A percentile compares a stretch with the other conserved stretches of the same genome.
These are phyloP conservation scores for Myopa testacea DNA, from an alignment of 2,888 invertebrate genomes.

Conservation along the genomic window DNA sequence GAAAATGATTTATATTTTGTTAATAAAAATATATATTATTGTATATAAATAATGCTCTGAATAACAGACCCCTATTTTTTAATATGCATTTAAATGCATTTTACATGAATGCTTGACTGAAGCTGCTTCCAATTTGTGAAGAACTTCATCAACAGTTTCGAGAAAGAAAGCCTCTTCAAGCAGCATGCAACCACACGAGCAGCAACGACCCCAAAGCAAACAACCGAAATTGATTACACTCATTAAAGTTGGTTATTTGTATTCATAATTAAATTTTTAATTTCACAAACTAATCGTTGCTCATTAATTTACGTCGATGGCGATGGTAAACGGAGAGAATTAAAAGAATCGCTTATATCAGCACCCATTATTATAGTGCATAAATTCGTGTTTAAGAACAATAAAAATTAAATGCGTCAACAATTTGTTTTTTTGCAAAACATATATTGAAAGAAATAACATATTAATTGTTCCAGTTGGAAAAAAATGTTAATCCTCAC, in stretches of 20 bases:
- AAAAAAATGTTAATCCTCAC: too few relatives aligned
- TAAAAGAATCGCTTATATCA: too few relatives aligned
- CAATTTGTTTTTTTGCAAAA: neutral
- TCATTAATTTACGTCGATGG: constrained; percentile 1
- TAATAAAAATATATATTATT: too few relatives aligned
- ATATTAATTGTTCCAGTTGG: neutral
- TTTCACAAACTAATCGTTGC: neutral
- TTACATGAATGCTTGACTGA: constrained; percentile 5
- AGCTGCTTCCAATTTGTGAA: constrained; percentile 18
- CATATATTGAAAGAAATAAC: neutral
- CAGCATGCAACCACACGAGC: neutral
- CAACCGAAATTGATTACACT: constrained; percentile 22
- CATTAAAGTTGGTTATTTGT: constrained; percentile 35
- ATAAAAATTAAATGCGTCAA: neutral
- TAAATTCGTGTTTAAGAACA: neutral
- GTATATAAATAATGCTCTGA: too few relatives aligned
- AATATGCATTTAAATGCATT: constrained; percentile 32
- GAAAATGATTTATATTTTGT: too few relatives aligned
- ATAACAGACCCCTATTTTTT: neutral
- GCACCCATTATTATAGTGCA: neutral
- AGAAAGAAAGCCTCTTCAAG: neutral
- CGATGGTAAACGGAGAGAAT: neutral
- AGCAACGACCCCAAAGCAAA: too few relatives aligned
- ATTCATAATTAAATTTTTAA: constrained; percentile 16
- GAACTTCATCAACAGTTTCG: constrained; percentile 3